phyloP scores from a whole-genome alignment of 2,888 invertebrate genomes.

The Eupithecia inturbata region DNA sequence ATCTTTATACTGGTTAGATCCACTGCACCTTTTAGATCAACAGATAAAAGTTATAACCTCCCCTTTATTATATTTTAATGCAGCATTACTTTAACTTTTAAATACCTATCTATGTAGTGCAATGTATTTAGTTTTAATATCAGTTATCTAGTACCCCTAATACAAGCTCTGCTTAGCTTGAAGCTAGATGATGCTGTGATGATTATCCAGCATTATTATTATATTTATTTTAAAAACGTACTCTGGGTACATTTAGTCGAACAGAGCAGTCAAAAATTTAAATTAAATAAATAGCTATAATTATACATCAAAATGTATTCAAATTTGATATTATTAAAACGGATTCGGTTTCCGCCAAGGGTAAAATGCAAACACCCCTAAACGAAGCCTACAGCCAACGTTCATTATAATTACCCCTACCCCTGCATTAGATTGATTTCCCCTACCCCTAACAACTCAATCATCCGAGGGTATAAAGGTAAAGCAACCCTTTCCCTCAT shows the following conservation, averaged over 20 bases:
- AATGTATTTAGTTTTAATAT: too few relatives aligned
- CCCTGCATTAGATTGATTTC: conserved; percentile 58
- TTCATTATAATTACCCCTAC: conserved; percentile 40
- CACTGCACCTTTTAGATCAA: not conserved
- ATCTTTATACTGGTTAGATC: not conserved
- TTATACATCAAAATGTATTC: not conserved
- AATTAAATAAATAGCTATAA: not conserved
- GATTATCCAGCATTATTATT: too few relatives aligned
- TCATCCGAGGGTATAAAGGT: conserved; percentile 64
- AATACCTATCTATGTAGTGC: too few relatives aligned
- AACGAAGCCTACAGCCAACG: conserved; percentile 34
- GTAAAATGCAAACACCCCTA: conserved; percentile 18
- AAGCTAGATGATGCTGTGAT: too few relatives aligned
- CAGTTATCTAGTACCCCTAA: too few relatives aligned
- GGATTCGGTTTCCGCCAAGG: conserved; percentile 3
- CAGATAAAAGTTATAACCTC: not conserved
- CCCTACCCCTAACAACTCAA: conserved; percentile 61
- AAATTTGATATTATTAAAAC: not conserved
- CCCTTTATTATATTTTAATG: not conserved
- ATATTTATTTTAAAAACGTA: not conserved
- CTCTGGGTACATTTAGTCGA: not conserved
- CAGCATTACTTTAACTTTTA: not conserved
- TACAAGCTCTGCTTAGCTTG: too few relatives aligned
- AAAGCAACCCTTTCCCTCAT: conserved; percentile 68
- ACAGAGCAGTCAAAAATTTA: not conserved